Evolutionary conservation across 2,113 vertebrate genomes (phyloP).

Genomic region (Cryptomyrus ogoouensis): DNA sequence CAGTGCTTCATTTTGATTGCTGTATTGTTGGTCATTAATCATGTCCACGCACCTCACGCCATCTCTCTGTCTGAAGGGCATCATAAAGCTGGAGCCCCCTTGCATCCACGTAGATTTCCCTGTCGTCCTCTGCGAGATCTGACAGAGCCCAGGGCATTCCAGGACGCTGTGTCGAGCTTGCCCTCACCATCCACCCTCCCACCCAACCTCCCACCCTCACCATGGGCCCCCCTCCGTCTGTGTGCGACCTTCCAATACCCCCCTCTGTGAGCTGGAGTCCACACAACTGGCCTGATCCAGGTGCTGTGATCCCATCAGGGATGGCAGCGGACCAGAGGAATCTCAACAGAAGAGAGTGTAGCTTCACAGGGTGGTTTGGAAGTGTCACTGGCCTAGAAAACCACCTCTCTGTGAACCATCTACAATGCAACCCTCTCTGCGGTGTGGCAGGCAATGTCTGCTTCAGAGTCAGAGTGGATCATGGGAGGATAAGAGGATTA

Average conservation of each 20-base stretch:
- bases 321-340: background rate
- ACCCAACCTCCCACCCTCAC: background rate
- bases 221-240: background rate
- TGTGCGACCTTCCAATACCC: background rate
- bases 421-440: background rate
- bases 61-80: constrained; percentile 65
- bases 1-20: background rate
- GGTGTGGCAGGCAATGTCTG: background rate
- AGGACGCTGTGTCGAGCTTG: constrained; percentile 20
- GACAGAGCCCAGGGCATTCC: constrained; percentile 43
- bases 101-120: constrained; percentile 95
- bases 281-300: background rate
- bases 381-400: background rate
- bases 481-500: background rate
- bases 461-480: background rate
- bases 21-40: background rate
- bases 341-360: background rate
- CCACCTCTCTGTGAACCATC: background rate
- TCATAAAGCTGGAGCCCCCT: constrained; percentile 86
- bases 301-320: background rate
- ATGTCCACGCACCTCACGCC: background rate
- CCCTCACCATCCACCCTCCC: constrained; percentile 5
- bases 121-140: constrained; percentile 90
- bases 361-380: background rate
- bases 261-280: background rate